Evolutionary conservation across 2,113 vertebrate species (phyloP), one percentile per base, ranked within the genome.

Genomic region (Caretta caretta): DNA sequence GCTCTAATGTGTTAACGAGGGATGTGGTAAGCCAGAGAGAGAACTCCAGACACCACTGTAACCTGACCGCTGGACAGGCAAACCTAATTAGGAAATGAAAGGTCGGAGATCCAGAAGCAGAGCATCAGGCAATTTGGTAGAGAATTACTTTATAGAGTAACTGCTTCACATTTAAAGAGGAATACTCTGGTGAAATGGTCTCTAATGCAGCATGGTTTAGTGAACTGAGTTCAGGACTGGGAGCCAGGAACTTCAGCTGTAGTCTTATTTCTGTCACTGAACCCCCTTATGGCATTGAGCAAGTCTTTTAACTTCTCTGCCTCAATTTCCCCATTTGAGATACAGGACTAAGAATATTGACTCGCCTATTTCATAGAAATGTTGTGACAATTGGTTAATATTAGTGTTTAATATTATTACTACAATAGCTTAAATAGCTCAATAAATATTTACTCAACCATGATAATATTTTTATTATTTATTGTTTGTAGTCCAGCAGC

Each of bases 381-480:
- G 13, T 3, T 54, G 29, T 13, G 2, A 24, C 59, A 84, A 0
- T 6, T 22, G 29, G 50, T 25, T 5, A 46, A 82, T 0, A 0
- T 17, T 16, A 87, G 29, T 10, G 6, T 51, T 75, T 59, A 65
- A 59, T 53, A 25, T 88, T 65, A 20, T 38, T 38, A 42, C 10
- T n/a, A 51, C 1, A 51, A 42, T 42, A 13, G 19, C 20, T 35
- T 81, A 54, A n/a, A 8, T n/a, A 81, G 20, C 38, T 31, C 79
- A 92, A 90, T 2, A 86, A 87, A 79, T 9, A 8, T 54, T 69
- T 51, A 11, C 17, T 53, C 69, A 90, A 86, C 54, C 0, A 1
- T 10, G 2, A 2, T 81, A 35, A 48, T 78, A 57, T 3, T 90
- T 38, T 80, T 59, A 24, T 42, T 46, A 16, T 84, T 22, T 57